Percentiles rank a stretch among this genome's conserved stretches.
These are phyloP conservation scores for Trissoscelio sp. DNA, from an alignment of 2,888 invertebrate species.

Conservation along the genomic window DNA sequence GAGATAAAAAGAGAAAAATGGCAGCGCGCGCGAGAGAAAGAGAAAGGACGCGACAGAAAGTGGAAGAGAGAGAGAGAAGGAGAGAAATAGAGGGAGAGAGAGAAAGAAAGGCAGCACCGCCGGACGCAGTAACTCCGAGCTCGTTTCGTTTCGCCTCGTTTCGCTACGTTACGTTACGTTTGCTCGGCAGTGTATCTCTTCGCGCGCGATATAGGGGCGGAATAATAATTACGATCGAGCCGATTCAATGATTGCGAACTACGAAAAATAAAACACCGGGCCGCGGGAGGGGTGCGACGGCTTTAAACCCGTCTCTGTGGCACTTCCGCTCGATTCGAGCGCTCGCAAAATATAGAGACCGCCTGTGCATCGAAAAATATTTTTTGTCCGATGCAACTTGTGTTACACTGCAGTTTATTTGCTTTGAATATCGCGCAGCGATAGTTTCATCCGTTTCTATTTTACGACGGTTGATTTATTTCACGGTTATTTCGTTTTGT, in stretches of 20 bases:
- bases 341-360: constrained; percentile 67
- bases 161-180: constrained; percentile 82
- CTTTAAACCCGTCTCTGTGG: constrained; percentile 64
- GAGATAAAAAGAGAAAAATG: constrained; percentile 62
- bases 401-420: constrained; percentile 68
- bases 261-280: constrained; percentile 69
- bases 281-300: constrained; percentile 30
- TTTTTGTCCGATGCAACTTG: constrained; percentile 65
- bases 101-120: constrained; percentile 54
- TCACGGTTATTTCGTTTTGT: constrained; percentile 56
- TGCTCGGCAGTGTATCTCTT: constrained; percentile 80
- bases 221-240: constrained; percentile 77
- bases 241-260: constrained; percentile 73
- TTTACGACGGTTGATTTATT: constrained; percentile 65
- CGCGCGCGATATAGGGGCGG: constrained; percentile 79
- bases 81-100: constrained; percentile 51
- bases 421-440: constrained; percentile 68
- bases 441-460: constrained; percentile 63
- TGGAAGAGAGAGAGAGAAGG: constrained; percentile 58
- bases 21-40: constrained; percentile 28
- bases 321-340: constrained; percentile 69
- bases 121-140: constrained; percentile 70
- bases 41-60: no score
- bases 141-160: constrained; percentile 81
- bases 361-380: constrained; percentile 64